phyloP scores from a whole-genome alignment of 2,113 vertebrate genomes.

The Brachyhypopomus gauderio region DNA sequence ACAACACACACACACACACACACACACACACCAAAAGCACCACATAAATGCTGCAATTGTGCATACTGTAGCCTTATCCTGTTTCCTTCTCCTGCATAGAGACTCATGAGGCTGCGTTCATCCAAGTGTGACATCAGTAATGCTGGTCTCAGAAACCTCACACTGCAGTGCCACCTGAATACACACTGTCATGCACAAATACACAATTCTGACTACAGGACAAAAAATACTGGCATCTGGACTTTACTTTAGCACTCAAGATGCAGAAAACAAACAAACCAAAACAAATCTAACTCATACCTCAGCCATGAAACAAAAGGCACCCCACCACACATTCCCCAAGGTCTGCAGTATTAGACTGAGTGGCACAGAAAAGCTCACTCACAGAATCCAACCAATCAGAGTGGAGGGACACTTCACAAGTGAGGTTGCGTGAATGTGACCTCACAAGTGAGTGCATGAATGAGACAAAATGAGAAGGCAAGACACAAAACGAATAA shows the following conservation, averaged over 20 bases:
- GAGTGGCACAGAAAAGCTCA: not conserved
- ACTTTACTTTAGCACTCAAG: not conserved
- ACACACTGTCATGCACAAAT: conserved; percentile 27
- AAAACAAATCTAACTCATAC: not conserved
- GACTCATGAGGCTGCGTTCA: conserved; percentile 36
- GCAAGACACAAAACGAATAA: not conserved
- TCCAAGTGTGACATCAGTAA: conserved; percentile 10
- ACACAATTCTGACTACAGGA: conserved; percentile 5
- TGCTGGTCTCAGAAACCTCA: conserved; percentile 8
- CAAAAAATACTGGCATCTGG: not conserved
- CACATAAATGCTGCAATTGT: too few relatives aligned
- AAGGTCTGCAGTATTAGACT: not conserved
- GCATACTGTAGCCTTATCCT: not conserved
- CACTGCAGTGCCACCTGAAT: conserved; percentile 48
- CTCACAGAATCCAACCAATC: conserved; percentile 1
- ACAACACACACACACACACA: not conserved
- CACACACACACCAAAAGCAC: not conserved
- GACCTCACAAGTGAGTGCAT: not conserved
- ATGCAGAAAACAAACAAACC: not conserved
- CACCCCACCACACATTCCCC: not conserved
- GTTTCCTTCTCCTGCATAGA: not conserved
- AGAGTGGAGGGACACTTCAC: not conserved
- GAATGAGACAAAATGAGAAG: not conserved
- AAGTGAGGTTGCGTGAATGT: not conserved
- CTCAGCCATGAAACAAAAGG: not conserved